Evolutionary conservation across 2,797 vertebrate genomes (phyloP), one percentile per base, ranked within the genome.

Genomic region (Phylloscopus collybita): DNA sequence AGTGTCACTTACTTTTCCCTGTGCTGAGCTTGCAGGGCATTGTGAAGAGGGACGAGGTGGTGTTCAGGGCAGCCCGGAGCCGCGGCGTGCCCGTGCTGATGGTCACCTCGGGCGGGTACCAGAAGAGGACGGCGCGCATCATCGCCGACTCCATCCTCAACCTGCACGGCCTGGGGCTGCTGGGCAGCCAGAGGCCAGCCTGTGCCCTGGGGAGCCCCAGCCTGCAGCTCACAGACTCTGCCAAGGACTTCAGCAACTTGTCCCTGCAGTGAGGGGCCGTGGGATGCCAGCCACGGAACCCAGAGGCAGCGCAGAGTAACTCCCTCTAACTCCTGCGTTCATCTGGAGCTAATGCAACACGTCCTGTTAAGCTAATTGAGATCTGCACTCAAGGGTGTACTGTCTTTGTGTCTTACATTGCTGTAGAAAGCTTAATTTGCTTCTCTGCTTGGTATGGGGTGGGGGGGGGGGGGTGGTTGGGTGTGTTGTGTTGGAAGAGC

Each of bases 81-180:
- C 98, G 96, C 12, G 96, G 97, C 6, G 96, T 99, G 56, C 99
- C 99, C 14, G 98, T 99, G 87, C 98, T 99, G 65, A 99, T 99
- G 99, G 98, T 99, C 93, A 99, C 99, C 0, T 99, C 99, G 0
- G 99, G 99, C 0, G 99, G 99, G 13, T 99, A 99, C 97, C 99
- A 99, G 98, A 99, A 99, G 97, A 98, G 98, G 89, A 99, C 99
- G 0, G 99, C 99, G 0, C 98, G 99, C 25, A 99, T 99, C 95
- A 99, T 99, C 26, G 99, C 99, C 0, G 99, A 99, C 98, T 99
- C 99, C 94, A 99, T 99, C 95, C 98, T 99, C 42, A 99, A 99
- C 93, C 84, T 99, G 92, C 98, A 98, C 40, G 92, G 42, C 66
- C 97, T 98, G 94, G 98, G 98, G 38, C 98, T 99, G 81, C 99